A percentile compares a stretch with the other conserved stretches of the same genome.
phyloP scores from a whole-genome alignment of 2,888 invertebrate species.

The Heliconius hortense region DNA sequence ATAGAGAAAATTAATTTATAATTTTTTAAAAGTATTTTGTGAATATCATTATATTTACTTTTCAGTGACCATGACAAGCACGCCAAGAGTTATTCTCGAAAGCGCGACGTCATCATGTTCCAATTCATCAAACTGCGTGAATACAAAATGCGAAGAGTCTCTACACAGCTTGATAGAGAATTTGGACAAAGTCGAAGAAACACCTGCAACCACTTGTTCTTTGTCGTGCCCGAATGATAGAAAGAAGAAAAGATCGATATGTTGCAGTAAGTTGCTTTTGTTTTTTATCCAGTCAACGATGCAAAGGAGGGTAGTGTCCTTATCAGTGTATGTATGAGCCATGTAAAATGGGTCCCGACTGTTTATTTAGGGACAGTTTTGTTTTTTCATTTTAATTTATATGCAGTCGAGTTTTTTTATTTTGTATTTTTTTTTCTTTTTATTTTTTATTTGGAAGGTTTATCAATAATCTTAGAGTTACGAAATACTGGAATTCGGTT shows the following conservation, averaged over 20 bases:
- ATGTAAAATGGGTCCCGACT: background rate
- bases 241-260: conserved; percentile 30
- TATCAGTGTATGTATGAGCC: background rate
- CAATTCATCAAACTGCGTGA: conserved; percentile 23
- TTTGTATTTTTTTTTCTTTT: too few relatives aligned
- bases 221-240: conserved; percentile 27
- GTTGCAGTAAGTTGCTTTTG: conserved; percentile 28
- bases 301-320: background rate
- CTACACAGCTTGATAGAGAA: conserved; percentile 53
- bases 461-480: too few relatives aligned
- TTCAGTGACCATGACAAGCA: conserved; percentile 27
- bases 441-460: too few relatives aligned
- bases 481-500: too few relatives aligned
- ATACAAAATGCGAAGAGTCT: conserved; percentile 45
- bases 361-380: too few relatives aligned
- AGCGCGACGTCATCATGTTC: conserved; percentile 23
- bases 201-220: conserved; percentile 24
- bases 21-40: background rate
- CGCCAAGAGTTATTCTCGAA: conserved; percentile 14
- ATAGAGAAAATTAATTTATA: too few relatives aligned
- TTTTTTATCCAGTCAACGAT: background rate
- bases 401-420: too few relatives aligned
- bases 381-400: too few relatives aligned
- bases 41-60: background rate
- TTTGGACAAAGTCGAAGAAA: conserved; percentile 37